Conservation (phyloP, 2,888 invertebrate genomes). For the Ferrisia virgata region DNA sequence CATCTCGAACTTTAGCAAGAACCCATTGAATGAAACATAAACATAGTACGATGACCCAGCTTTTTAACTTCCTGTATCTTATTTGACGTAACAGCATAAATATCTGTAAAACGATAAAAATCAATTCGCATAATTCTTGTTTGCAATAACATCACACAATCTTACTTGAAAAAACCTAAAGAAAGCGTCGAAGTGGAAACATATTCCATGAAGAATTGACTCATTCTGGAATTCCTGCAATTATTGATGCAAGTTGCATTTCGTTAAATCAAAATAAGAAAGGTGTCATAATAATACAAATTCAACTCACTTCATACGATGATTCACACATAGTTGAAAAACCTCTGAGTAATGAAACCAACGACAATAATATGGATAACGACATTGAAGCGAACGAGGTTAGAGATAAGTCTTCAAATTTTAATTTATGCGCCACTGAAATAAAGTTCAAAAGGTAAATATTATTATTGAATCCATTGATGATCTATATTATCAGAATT, state of each 20-base stretch:
- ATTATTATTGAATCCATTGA: too few species aligned
- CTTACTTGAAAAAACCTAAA: conserved; percentile 20
- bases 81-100: conserved; percentile 34
- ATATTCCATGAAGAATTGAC: neutral
- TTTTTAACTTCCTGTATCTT: conserved; percentile 29
- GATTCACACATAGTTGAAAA: conserved; percentile 22
- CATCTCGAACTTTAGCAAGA: neutral
- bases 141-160: neutral
- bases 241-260: too few species aligned
- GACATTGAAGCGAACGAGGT: conserved; percentile 29
- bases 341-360: conserved; percentile 29
- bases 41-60: neutral
- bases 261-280: too few species aligned
- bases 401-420: conserved; percentile 39
- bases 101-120: neutral
- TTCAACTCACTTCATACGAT: conserved; percentile 29
- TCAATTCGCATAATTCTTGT: too few species aligned
- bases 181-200: neutral
- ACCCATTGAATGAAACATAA: conserved; percentile 22
- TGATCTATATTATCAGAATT: neutral
- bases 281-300: neutral
- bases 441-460: neutral
- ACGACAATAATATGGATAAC: conserved; percentile 5
- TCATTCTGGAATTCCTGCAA: conserved; percentile 10
- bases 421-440: conserved; percentile 29